Percentiles rank a stretch among this genome's conserved stretches.
phyloP scores from a whole-genome alignment of 2,113 vertebrate species.

The Lepisosteus osseus region DNA sequence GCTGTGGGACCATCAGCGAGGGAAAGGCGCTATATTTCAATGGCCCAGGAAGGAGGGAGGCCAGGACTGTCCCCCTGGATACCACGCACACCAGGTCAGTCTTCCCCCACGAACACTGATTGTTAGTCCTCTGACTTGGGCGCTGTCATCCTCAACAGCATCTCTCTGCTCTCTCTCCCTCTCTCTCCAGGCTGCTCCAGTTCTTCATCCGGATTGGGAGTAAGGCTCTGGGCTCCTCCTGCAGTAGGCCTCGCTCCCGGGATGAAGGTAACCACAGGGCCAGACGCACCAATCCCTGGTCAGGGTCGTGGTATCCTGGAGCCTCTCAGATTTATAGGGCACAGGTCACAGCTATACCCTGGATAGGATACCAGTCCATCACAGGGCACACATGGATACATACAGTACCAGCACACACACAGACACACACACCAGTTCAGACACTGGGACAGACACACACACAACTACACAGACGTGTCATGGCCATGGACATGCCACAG shows the following conservation, averaged over 20 bases:
- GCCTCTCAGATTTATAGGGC: too few relatives aligned
- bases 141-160: neutral
- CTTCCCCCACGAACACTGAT: neutral
- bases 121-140: too few relatives aligned
- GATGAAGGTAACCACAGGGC: constrained; percentile 81
- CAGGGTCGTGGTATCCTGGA: too few relatives aligned
- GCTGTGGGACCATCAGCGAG: constrained; percentile 86
- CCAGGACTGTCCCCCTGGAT: constrained; percentile 83
- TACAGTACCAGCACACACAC: too few relatives aligned
- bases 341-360: too few relatives aligned
- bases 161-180: neutral
- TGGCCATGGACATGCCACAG: too few relatives aligned
- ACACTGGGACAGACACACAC: too few relatives aligned
- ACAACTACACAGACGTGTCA: too few relatives aligned
- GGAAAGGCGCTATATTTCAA: constrained; percentile 92
- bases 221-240: constrained; percentile 82
- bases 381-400: too few relatives aligned
- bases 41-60: constrained; percentile 86
- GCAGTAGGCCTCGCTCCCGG: constrained; percentile 84
- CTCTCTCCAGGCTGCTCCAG: constrained; percentile 77
- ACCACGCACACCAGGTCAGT: constrained; percentile 87
- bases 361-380: too few relatives aligned
- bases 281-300: too few relatives aligned
- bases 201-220: constrained; percentile 95
- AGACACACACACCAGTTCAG: too few relatives aligned